These are phyloP conservation scores for Neotoxoptera formosana DNA, from an alignment of 1,140 invertebrate species.

Conservation along the genomic window DNA sequence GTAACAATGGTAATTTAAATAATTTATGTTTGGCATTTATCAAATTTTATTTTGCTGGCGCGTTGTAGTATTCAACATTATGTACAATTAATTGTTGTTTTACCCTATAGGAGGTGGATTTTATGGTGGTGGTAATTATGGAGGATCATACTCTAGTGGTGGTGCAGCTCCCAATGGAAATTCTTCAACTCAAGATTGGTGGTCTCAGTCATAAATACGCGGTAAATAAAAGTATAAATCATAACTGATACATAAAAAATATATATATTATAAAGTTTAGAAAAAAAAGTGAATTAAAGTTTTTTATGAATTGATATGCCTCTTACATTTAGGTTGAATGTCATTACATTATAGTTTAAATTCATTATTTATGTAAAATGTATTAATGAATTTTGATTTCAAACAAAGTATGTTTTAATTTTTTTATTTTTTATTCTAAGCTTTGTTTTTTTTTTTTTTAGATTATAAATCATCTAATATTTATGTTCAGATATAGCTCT, in stretches of 20 bases:
- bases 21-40: not conserved
- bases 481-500: constrained; percentile 50
- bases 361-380: constrained; percentile 49
- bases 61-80: not conserved
- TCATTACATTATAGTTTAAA: constrained; percentile 50
- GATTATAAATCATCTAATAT: constrained; percentile 55
- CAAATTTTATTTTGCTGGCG: not conserved
- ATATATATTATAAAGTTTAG: constrained; percentile 49
- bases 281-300: constrained; percentile 43
- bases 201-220: constrained; percentile 50
- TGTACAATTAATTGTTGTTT: not conserved
- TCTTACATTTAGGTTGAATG: constrained; percentile 52
- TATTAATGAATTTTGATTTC: constrained; percentile 51
- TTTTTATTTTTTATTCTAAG: constrained; percentile 49
- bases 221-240: constrained; percentile 32
- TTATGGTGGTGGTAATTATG: constrained; percentile 58
- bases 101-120: constrained; percentile 36
- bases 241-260: constrained; percentile 41
- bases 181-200: constrained; percentile 57
- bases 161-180: constrained; percentile 55
- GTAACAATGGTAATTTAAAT: constrained; percentile 42
- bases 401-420: constrained; percentile 54
- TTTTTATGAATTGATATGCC: constrained; percentile 55
- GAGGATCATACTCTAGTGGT: constrained; percentile 56
- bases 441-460: constrained; percentile 47